A percentile compares a stretch with the other conserved stretches of the same genome.
Evolutionary conservation across 2,113 vertebrate species (phyloP).

Genomic region (Clupea harengus): DNA sequence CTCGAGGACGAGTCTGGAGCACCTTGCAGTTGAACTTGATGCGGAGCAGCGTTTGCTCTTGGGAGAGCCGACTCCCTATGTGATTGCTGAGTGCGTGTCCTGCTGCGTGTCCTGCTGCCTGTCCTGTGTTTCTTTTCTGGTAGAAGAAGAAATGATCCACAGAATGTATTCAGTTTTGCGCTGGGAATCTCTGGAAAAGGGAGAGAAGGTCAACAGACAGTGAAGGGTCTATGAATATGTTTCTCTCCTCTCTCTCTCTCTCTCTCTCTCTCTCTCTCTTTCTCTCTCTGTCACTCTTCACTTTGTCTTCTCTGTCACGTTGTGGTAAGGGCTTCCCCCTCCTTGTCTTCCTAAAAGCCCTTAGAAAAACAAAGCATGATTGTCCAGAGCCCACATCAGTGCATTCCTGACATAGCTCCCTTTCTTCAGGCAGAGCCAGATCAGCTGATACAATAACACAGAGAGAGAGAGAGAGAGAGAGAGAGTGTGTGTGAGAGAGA

Average conservation of each 20-base stretch:
- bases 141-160: neutral
- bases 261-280: no score
- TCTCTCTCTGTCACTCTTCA: neutral
- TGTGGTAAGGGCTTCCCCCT: neutral
- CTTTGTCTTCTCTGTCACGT: neutral
- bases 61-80: neutral
- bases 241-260: neutral
- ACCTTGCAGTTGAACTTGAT: neutral
- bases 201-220: neutral
- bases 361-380: constrained; percentile 44
- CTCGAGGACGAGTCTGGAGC: neutral
- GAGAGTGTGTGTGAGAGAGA: constrained; percentile 14
- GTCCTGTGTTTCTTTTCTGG: neutral
- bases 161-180: neutral
- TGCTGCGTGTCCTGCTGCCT: neutral
- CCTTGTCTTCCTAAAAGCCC: constrained; percentile 16
- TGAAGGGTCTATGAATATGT: neutral
- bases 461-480: constrained; percentile 14
- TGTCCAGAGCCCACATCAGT: constrained; percentile 43
- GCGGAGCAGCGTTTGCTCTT: neutral
- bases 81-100: neutral
- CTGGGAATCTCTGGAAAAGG: neutral
- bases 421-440: constrained; percentile 36
- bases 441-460: constrained; percentile 43
- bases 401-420: constrained; percentile 47